Evolutionary conservation across 2,888 invertebrate genomes (phyloP), one percentile per base, ranked within the genome.

Genomic region (Pardosa pseudoannulata): DNA sequence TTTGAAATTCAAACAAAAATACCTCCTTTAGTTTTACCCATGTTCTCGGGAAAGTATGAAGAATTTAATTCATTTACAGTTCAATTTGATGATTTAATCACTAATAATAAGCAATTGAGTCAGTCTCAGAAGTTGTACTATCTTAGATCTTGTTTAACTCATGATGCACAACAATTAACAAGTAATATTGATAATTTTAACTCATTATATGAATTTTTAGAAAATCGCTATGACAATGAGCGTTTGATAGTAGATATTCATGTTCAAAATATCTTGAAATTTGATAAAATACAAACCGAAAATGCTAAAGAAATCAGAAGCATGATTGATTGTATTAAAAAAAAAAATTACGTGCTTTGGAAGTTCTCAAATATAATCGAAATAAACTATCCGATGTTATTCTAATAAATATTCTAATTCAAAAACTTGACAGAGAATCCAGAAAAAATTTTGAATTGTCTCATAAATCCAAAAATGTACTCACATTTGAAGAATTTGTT

Each of bases 191-290:
- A 31, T n/a, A 67, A 16, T 32, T 31, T 31, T n/a, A 2, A 32
- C 5, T 32, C 67, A 28, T 31, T 67, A 32, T 67, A 32, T n/a
- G 19, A 67, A 7, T 67, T n/a, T 27, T 67, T 67, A 67, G 67
- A 31, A 32, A n/a, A n/a, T 67, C 13, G 32, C 11, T 67, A 31
- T 67, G 19, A 32, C 9, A 67, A 7, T 31, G 31, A 32, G 11
- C 32, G 67, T 11, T 67, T 67, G 28, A 67, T 31, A 29, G 32
- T 67, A n/a, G 32, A 32, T 32, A 67, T 67, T 67, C 67, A 67
- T 50, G 3, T 50, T 50, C 50, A 50, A 50, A 19, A 19, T n/a
- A 50, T 50, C 16, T 50, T 50, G 19, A 50, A 50, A 9, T 36
- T 36, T 36, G 36, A 36, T 36, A 50, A 50, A 50, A 50, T 50